A percentile compares a stretch with the other conserved stretches of the same genome.
These are phyloP conservation scores for Drosophila paulistorum DNA, from an alignment of 1,140 invertebrate genomes.

Conservation along the genomic window DNA sequence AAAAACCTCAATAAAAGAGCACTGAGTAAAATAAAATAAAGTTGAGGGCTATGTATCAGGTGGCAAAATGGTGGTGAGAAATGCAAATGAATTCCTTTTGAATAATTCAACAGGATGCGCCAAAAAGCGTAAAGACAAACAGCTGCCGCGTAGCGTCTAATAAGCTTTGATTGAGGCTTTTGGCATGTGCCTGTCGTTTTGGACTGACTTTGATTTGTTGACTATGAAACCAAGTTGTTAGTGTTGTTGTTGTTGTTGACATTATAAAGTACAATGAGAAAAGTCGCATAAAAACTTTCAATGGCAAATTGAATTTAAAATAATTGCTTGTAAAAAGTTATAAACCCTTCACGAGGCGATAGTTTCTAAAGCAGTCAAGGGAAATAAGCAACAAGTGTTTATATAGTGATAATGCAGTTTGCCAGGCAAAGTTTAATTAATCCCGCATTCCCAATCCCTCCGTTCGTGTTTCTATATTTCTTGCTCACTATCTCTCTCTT, in stretches of 20 bases:
- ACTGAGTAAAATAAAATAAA: background rate
- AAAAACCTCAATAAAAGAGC: constrained; percentile 31
- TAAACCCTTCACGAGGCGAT: background rate
- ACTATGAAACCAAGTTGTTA: constrained; percentile 13
- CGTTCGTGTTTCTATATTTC: background rate
- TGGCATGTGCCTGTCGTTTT: constrained; percentile 65
- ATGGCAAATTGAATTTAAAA: constrained; percentile 34
- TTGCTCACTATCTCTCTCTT: background rate
- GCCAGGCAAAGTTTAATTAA: constrained; percentile 52
- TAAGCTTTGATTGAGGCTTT: constrained; percentile 70
- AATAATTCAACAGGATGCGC: constrained; percentile 72
- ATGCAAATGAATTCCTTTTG: constrained; percentile 70
- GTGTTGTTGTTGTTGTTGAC: constrained; percentile 3
- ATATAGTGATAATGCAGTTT: constrained; percentile 5
- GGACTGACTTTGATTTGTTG: constrained; percentile 58
- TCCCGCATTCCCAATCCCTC: constrained; percentile 1
- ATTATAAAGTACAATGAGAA: constrained; percentile 15
- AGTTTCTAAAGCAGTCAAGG: background rate
- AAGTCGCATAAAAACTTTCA: constrained; percentile 27
- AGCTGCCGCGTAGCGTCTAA: constrained; percentile 55
- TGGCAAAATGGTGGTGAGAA: constrained; percentile 65
- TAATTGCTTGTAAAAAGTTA: constrained; percentile 27
- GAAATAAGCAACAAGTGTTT: constrained; percentile 29
- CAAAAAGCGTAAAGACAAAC: constrained; percentile 51
- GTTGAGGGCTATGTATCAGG: constrained; percentile 37